Conservation (phyloP, 2,797 vertebrate species). For the Myiotriccus ornatus region DNA sequence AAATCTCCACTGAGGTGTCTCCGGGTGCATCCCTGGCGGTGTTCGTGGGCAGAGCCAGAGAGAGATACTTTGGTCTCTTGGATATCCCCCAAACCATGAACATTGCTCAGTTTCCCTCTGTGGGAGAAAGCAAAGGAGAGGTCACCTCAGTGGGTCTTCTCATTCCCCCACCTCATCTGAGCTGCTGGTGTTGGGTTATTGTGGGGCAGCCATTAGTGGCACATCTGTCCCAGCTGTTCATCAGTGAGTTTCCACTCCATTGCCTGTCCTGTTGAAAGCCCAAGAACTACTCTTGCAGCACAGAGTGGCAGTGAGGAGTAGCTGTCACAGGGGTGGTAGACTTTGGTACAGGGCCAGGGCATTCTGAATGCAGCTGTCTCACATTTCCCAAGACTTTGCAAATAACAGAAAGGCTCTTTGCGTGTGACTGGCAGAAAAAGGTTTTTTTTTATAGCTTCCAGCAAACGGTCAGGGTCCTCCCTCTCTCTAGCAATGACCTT, state of each 20-base stretch:
- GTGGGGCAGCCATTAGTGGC: not conserved
- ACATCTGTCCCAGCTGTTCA: not conserved
- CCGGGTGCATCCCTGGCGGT: not conserved
- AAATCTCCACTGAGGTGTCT: slow-evolving; percentile 2
- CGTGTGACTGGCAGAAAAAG: not conserved
- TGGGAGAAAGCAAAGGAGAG: not conserved
- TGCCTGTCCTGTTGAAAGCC: not conserved
- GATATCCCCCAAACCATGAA: not conserved
- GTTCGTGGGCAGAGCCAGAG: not conserved
- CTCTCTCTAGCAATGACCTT: not conserved
- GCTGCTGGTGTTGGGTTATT: not conserved
- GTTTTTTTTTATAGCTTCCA: not conserved
- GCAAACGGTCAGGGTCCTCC: not conserved
- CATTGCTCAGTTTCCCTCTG: not conserved
- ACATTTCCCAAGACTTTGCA: not conserved
- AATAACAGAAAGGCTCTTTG: not conserved
- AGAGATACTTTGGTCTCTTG: not conserved
- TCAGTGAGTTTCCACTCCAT: not conserved
- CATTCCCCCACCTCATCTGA: not conserved
- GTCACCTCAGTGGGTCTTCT: not conserved
- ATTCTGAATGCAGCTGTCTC: not conserved
- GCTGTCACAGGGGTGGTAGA: not conserved
- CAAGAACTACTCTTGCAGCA: not conserved
- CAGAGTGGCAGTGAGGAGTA: not conserved
- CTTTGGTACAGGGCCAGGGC: not conserved